These are phyloP conservation scores for Gymnocephalus cernua DNA, from an alignment of 2,113 vertebrate genomes.

Conservation along the genomic window DNA sequence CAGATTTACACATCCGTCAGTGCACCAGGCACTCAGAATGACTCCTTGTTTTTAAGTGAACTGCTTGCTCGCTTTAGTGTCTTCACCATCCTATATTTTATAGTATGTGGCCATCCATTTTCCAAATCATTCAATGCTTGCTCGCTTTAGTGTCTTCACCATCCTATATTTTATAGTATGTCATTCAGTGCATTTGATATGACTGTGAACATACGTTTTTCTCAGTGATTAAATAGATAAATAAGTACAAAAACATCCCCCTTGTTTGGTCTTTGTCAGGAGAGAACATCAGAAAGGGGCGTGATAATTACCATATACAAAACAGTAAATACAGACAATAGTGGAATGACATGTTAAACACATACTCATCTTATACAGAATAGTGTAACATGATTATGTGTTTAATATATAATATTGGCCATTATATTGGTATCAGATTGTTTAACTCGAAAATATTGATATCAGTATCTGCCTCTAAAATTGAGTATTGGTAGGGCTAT, in stretches of 20 bases:
- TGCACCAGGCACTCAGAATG: neutral
- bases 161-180: too few species aligned
- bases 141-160: too few species aligned
- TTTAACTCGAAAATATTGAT: neutral
- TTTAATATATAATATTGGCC: neutral
- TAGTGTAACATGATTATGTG: neutral
- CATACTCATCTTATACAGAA: neutral
- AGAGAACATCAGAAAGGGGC: neutral
- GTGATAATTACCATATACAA: neutral
- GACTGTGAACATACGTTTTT: neutral
- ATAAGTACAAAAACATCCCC: neutral
- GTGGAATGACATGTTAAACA: neutral
- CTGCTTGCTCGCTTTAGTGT: neutral
- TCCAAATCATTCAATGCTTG: too few species aligned
- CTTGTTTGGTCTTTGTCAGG: neutral
- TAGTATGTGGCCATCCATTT: neutral
- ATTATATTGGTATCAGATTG: neutral
- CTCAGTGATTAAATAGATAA: neutral
- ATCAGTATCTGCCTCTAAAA: neutral
- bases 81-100: neutral
- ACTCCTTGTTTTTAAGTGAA: neutral
- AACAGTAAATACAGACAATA: neutral
- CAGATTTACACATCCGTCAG: neutral
- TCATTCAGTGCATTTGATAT: neutral
- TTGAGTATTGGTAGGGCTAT: neutral